Base-by-base conservation (phyloP, 2,888 invertebrate genomes). In the Aromia moschata region DNA sequence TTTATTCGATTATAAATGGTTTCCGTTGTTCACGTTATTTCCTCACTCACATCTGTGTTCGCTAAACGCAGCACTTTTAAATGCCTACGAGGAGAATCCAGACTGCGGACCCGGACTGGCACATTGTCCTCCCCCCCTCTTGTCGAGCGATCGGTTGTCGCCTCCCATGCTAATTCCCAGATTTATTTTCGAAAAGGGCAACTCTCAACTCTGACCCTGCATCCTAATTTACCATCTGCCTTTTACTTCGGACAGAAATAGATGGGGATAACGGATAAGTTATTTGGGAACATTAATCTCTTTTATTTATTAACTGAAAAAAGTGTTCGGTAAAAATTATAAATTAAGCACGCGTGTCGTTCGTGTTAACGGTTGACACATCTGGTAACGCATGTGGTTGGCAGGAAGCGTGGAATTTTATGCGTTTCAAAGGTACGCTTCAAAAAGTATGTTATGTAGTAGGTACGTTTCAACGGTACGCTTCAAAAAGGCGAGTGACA, bases 81-180 rank as follows among this genome's bases (percentile, higher is more conserved):
- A 3, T 25, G 25, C 25, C 4, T 25, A 25, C 7, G 25, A 5
- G 25, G 25, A 25, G 25, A 25, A 25, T 25, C 25, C 25, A 5
- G 25, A 25, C 3, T 5, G 3, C 7, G 25, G 25, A 25, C 25
- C 25, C 25, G 4, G 7, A 7, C 25, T 25, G 4, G 7, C 25
- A 25, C 25, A 25, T 25, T 25, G 25, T 25, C 25, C n/a, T n/a
- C n/a, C n/a, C 55, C 62, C 55, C 59, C 58, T 56, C 68, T 64
- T 72, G 69, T 69, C 65, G 60, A 72, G 77, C 77, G 77, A 79
- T 79, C 78, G 76, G 72, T 77, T 74, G 74, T 73, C 75, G 74
- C 73, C 73, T 76, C 74, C 77, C 75, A 77, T 78, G 78, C 75
- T 78, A 77, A 78, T 78, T 76, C 75, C 62, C 72, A 72, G 75